phyloP scores from a whole-genome alignment of 1,140 invertebrate species.

The Drosophila azteca region DNA sequence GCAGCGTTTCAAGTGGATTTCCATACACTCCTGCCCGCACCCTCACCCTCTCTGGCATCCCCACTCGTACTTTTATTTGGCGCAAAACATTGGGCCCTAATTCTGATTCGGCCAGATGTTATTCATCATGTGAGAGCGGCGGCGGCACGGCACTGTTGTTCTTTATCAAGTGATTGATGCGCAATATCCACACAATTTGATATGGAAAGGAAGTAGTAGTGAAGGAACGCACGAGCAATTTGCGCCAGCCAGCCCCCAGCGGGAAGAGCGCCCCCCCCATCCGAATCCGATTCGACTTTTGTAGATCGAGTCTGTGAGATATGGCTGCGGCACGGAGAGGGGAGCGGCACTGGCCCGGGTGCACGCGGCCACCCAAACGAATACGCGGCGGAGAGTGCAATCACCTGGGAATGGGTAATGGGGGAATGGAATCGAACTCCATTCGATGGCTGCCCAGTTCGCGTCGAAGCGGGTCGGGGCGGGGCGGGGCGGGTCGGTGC shows the following conservation, averaged over 20 bases:
- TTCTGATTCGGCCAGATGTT: slow-evolving; percentile 65
- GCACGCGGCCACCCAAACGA: slow-evolving; percentile 41
- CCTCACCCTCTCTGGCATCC: background rate
- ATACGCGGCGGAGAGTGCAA: slow-evolving; percentile 52
- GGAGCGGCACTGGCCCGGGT: too few species aligned
- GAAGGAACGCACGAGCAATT: slow-evolving; percentile 42
- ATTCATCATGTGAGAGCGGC: slow-evolving; percentile 65
- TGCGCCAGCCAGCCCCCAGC: slow-evolving; percentile 23
- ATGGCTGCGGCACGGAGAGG: background rate
- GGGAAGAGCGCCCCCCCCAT: background rate
- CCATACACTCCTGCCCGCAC: slow-evolving; percentile 32
- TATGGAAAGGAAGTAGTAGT: slow-evolving; percentile 71
- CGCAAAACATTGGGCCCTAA: slow-evolving; percentile 68
- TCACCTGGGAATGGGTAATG: slow-evolving; percentile 56
- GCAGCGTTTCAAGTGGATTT: slow-evolving; percentile 70
- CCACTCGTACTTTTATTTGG: slow-evolving; percentile 44
- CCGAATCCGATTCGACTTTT: background rate
- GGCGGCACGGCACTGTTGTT: slow-evolving; percentile 54
- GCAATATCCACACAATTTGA: slow-evolving; percentile 74
- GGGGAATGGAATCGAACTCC: slow-evolving; percentile 29
- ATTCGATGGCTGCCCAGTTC: slow-evolving; percentile 40
- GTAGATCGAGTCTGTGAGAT: slow-evolving; percentile 2
- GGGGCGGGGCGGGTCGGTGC: slow-evolving; percentile 30
- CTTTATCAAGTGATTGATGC: slow-evolving; percentile 74
- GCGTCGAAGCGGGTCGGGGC: slow-evolving; percentile 48